These are phyloP conservation scores for Mustela lutreola DNA, from an alignment of 2,113 vertebrate genomes.

Conservation along the genomic window DNA sequence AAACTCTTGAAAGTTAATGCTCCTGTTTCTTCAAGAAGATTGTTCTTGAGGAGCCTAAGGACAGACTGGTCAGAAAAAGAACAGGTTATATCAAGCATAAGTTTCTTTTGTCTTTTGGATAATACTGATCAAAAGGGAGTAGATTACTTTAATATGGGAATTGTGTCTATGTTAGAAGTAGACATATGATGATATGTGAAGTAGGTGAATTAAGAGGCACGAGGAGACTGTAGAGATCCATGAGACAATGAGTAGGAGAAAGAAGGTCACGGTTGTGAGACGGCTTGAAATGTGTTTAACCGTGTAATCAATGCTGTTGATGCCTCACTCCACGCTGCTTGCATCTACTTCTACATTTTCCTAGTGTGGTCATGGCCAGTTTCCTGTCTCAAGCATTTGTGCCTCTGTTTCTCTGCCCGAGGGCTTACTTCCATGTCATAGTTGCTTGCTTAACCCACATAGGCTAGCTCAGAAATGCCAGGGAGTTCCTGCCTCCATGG, in stretches of 20 bases:
- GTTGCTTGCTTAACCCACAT: not conserved
- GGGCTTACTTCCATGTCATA: not conserved
- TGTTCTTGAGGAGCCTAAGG: not conserved
- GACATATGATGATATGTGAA: not conserved
- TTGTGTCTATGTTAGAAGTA: not conserved
- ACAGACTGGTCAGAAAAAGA: not conserved
- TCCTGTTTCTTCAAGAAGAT: constrained; percentile 56
- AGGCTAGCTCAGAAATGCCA: not conserved
- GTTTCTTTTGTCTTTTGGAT: constrained; percentile 51
- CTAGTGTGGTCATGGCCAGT: not conserved
- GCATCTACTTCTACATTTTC: not conserved
- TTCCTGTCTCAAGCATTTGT: not conserved
- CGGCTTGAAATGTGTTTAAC: not conserved
- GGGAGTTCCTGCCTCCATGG: not conserved
- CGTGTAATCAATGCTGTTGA: not conserved
- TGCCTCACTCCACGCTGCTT: not conserved
- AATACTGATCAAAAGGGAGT: not conserved
- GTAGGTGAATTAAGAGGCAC: not conserved
- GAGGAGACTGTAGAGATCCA: not conserved
- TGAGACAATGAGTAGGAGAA: not conserved
- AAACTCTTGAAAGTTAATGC: constrained; percentile 53
- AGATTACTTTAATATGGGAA: constrained; percentile 37
- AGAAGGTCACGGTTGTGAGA: not conserved
- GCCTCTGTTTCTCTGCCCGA: constrained; percentile 15
- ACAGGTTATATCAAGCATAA: not conserved